phyloP scores from a whole-genome alignment of 2,113 vertebrate genomes.

The Nothoprocta pentlandii region DNA sequence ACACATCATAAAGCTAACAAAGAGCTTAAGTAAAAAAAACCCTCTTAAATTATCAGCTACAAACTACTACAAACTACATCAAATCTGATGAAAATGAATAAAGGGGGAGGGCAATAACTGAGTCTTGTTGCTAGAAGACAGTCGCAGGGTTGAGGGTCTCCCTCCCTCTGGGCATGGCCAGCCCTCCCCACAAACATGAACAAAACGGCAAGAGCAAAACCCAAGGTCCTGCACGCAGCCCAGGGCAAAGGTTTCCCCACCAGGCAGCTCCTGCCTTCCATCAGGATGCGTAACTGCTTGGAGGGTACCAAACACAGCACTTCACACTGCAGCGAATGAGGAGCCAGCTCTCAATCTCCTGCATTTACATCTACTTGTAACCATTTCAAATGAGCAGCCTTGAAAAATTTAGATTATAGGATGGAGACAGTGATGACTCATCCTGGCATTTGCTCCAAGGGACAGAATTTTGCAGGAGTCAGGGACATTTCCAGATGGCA shows the following conservation, averaged over 20 bases:
- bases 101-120: neutral
- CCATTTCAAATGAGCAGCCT: neutral
- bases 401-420: neutral
- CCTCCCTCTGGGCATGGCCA: neutral
- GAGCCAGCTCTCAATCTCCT: neutral
- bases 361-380: accelerated
- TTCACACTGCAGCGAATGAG: accelerated
- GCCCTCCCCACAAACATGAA: neutral
- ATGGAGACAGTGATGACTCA: neutral
- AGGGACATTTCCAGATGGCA: neutral
- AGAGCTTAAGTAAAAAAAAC: no score
- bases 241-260: neutral
- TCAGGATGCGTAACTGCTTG: accelerated
- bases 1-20: accelerated
- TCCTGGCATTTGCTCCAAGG: neutral
- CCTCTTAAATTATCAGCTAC: accelerated
- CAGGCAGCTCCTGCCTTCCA: neutral
- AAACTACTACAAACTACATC: no score
- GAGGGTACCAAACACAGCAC: neutral
- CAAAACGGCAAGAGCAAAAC: no score
- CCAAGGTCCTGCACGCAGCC: neutral
- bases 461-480: accelerated
- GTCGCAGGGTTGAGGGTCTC: neutral
- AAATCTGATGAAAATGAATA: neutral
- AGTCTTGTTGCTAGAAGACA: neutral